Evolutionary conservation across 2,797 vertebrate species (phyloP).

Genomic region (Triplophysa bombifrons): DNA sequence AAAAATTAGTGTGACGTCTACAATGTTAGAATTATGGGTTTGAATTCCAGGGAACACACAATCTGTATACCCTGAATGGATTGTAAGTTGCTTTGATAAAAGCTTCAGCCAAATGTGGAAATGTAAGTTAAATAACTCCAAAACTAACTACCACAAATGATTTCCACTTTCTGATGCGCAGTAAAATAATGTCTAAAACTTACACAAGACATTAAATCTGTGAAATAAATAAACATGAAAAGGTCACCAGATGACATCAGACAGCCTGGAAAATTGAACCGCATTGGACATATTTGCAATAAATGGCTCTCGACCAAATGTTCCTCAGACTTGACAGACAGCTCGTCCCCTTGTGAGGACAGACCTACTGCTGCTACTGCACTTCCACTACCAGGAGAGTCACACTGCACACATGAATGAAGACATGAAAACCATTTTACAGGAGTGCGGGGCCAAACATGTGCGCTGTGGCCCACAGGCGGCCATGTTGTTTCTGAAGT

Average conservation of each 20-base stretch:
- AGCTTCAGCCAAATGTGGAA: neutral
- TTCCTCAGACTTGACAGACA: constrained; percentile 67
- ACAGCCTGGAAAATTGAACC: neutral
- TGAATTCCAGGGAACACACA: neutral
- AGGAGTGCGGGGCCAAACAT: constrained; percentile 43
- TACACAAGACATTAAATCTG: neutral
- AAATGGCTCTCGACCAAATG: constrained; percentile 63
- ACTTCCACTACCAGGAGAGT: constrained; percentile 62
- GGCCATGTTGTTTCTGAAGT: constrained; percentile 39
- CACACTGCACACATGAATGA: constrained; percentile 53
- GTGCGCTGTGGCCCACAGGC: constrained; percentile 32
- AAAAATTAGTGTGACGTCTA: neutral
- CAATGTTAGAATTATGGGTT: neutral
- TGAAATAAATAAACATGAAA: neutral
- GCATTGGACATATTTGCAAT: neutral
- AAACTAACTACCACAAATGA: neutral
- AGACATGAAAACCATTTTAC: constrained; percentile 61
- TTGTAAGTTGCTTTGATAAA: neutral
- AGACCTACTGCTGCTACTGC: constrained; percentile 69
- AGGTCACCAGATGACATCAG: neutral
- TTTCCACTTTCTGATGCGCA: neutral
- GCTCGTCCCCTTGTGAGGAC: constrained; percentile 65
- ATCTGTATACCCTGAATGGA: neutral
- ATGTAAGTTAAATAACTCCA: neutral
- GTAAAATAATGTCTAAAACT: neutral